A percentile compares a stretch with the other conserved stretches of the same genome.
Conservation (phyloP, 2,797 vertebrate genomes). For the Helostoma temminkii region DNA sequence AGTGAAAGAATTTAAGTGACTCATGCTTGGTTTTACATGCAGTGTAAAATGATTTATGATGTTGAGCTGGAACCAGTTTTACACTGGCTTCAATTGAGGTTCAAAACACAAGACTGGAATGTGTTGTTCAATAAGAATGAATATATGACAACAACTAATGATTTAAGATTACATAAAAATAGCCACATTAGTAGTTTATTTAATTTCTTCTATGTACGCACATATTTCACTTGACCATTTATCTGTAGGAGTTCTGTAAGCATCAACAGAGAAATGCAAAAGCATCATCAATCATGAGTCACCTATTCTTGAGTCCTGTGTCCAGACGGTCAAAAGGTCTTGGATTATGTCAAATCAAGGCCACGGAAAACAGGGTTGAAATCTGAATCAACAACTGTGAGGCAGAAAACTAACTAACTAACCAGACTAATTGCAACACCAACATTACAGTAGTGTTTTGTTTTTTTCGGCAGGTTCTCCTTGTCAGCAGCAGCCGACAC, state of each 20-base stretch:
- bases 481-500: conserved; percentile 98
- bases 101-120: background rate
- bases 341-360: conserved; percentile 6
- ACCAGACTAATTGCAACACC: background rate
- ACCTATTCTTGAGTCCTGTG: conserved; percentile 9
- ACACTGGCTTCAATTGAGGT: conserved; percentile 22
- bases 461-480: conserved; percentile 85
- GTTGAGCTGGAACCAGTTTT: background rate
- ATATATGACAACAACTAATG: too few relatives aligned
- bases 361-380: background rate
- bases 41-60: conserved; percentile 49
- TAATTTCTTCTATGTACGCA: too few relatives aligned
- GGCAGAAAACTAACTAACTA: background rate
- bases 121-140: too few relatives aligned
- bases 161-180: too few relatives aligned
- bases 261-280: conserved; percentile 21
- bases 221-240: too few relatives aligned
- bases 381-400: background rate
- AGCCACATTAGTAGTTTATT: too few relatives aligned
- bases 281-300: conserved; percentile 9
- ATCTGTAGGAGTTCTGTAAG: background rate
- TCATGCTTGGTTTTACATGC: conserved; percentile 43
- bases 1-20: conserved; percentile 9
- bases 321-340: conserved; percentile 21
- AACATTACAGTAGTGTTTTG: background rate